Conservation (phyloP, 2,888 invertebrate species). For the Epistrophe eligans region DNA sequence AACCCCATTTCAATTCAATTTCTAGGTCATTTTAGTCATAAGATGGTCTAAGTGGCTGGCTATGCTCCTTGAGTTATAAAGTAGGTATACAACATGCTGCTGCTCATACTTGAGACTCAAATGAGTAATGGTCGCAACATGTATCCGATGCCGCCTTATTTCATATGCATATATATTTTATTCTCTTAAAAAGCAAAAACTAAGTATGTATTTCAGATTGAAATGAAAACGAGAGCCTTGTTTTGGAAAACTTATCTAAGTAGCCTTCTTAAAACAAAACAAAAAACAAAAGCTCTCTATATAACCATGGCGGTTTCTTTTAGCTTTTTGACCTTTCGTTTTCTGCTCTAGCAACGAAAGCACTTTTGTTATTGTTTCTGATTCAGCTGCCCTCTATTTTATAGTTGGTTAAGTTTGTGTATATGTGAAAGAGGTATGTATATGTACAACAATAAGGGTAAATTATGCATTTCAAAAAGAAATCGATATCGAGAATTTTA, state of each 20-base stretch:
- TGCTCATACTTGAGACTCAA: conserved; percentile 55
- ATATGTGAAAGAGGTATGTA: neutral
- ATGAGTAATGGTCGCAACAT: conserved; percentile 62
- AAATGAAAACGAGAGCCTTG: conserved; percentile 50
- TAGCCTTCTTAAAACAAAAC: conserved; percentile 46
- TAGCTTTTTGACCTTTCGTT: conserved; percentile 21
- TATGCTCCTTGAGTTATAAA: conserved; percentile 48
- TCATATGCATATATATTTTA: neutral
- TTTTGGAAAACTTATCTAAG: conserved; percentile 51
- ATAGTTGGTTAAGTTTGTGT: neutral
- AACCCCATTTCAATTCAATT: conserved; percentile 59
- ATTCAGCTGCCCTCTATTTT: neutral
- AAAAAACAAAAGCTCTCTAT: neutral
- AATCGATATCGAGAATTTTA: neutral
- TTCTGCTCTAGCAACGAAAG: neutral
- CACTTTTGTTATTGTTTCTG: neutral
- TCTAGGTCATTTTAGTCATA: conserved; percentile 68
- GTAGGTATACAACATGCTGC: conserved; percentile 29
- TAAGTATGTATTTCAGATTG: conserved; percentile 30
- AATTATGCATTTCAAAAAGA: neutral
- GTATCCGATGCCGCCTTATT: conserved; percentile 48
- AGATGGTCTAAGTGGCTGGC: conserved; percentile 60
- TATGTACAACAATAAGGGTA: neutral
- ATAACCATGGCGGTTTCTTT: conserved; percentile 9
- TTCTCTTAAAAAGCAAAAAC: conserved; percentile 12